phyloP scores from a whole-genome alignment of 2,797 vertebrate genomes.

The Mus spretus region DNA sequence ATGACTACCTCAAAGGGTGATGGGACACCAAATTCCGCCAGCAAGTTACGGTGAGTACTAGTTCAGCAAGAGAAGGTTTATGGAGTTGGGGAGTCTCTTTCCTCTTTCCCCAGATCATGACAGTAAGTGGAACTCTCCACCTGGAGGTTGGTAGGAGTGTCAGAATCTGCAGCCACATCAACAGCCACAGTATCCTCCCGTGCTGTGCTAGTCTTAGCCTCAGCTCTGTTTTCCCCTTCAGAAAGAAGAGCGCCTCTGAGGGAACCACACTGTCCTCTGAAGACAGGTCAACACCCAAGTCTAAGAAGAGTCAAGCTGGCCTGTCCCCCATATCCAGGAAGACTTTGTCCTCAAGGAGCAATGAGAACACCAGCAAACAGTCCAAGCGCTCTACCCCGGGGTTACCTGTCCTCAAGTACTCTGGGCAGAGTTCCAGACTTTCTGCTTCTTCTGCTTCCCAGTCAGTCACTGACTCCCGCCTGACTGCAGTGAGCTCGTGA shows the following conservation, averaged over 20 bases:
- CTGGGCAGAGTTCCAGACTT: slow-evolving; percentile 68
- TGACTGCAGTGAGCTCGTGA: slow-evolving; percentile 78
- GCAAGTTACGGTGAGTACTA: slow-evolving; percentile 85
- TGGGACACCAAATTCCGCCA: slow-evolving; percentile 72
- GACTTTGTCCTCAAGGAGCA: slow-evolving; percentile 62
- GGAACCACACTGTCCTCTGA: slow-evolving; percentile 40
- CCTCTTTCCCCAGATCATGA: not conserved
- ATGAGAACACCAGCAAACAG: slow-evolving; percentile 80
- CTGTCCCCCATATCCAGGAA: slow-evolving; percentile 63
- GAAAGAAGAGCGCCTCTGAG: slow-evolving; percentile 57
- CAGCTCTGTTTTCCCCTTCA: slow-evolving; percentile 35
- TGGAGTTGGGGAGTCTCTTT: not conserved
- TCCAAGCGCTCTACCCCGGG: slow-evolving; percentile 72
- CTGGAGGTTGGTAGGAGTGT: not conserved
- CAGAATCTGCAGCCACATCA: not conserved
- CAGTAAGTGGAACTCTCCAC: not conserved
- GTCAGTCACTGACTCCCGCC: slow-evolving; percentile 32
- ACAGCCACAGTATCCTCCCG: not conserved
- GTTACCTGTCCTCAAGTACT: slow-evolving; percentile 84
- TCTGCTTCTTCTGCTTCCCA: slow-evolving; percentile 40
- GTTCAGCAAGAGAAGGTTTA: not conserved
- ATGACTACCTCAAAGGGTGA: slow-evolving; percentile 82
- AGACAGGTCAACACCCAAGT: slow-evolving; percentile 44
- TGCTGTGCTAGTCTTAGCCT: not conserved
- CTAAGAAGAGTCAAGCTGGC: slow-evolving; percentile 18